Percentiles rank a stretch among this genome's conserved stretches.
Evolutionary conservation across 92 coral and sea anemone genomes (phyloP).

Genomic region (Actinostola sp.): DNA sequence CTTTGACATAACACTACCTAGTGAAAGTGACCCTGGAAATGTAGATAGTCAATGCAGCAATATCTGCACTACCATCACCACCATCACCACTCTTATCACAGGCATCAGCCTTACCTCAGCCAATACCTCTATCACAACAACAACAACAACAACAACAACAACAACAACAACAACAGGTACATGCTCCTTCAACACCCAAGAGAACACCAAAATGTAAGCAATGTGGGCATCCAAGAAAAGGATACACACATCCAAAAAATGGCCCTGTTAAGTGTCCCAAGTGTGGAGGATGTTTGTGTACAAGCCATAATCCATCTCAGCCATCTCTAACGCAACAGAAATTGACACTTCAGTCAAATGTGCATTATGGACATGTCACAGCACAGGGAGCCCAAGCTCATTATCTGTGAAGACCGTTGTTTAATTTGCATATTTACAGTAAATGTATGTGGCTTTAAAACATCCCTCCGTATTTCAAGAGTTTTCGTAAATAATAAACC

Average conservation of each 20-base stretch:
- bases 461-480: too few species aligned
- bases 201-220: slow-evolving; percentile 36
- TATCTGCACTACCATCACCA: slow-evolving; percentile 30
- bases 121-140: background rate
- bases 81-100: slow-evolving; percentile 5
- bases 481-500: too few species aligned
- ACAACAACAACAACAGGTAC: slow-evolving; percentile 14
- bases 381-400: too few species aligned
- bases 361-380: slow-evolving; percentile 35
- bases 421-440: too few species aligned
- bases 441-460: too few species aligned
- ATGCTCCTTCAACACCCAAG: slow-evolving; percentile 22
- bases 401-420: too few species aligned
- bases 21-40: slow-evolving; percentile 3
- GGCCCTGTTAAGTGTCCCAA: slow-evolving; percentile 38
- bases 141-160: background rate
- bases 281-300: slow-evolving; percentile 23
- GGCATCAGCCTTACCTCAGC: too few species aligned
- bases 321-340: background rate
- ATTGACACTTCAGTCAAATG: background rate
- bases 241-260: slow-evolving; percentile 24
- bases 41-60: slow-evolving; percentile 9
- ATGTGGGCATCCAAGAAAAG: slow-evolving; percentile 46
- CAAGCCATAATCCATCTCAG: slow-evolving; percentile 18
- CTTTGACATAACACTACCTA: background rate